Evolutionary conservation across 2,888 invertebrate genomes (phyloP).

Genomic region (Drosophila crucigera): DNA sequence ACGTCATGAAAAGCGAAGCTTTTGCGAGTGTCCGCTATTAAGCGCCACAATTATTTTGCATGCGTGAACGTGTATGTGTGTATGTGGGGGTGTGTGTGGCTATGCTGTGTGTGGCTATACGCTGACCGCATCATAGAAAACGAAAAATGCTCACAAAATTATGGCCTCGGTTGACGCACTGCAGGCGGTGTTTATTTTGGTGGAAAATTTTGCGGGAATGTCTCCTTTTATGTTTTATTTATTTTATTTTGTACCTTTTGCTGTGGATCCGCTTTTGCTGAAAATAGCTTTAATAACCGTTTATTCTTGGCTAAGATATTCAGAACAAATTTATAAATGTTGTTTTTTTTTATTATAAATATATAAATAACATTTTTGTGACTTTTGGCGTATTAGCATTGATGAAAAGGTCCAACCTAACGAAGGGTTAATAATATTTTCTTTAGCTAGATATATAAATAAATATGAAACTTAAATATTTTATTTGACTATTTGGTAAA

Average conservation of each 20-base stretch:
- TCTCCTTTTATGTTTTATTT: slow-evolving; percentile 34
- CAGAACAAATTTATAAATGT: slow-evolving; percentile 16
- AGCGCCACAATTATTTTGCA: slow-evolving; percentile 61
- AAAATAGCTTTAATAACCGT: slow-evolving; percentile 24
- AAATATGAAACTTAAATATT: neutral
- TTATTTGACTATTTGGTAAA: neutral
- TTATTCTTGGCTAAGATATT: slow-evolving; percentile 10
- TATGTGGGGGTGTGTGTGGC: slow-evolving; percentile 1
- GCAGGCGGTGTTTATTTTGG: slow-evolving; percentile 64
- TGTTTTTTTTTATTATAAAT: neutral
- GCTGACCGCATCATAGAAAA: slow-evolving; percentile 41
- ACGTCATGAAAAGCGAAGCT: slow-evolving; percentile 54
- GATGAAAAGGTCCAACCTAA: neutral
- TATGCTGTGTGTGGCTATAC: slow-evolving; percentile 31
- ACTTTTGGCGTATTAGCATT: neutral
- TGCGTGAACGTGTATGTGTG: slow-evolving; percentile 19
- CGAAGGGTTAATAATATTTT: neutral
- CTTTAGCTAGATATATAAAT: neutral
- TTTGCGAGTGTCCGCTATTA: slow-evolving; percentile 53
- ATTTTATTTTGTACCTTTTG: slow-evolving; percentile 4
- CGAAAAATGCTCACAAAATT: slow-evolving; percentile 51
- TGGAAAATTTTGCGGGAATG: slow-evolving; percentile 34
- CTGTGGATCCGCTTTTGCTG: slow-evolving; percentile 5
- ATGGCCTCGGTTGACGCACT: slow-evolving; percentile 62
- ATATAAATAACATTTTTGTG: neutral